Evolutionary conservation across 2,888 invertebrate genomes (phyloP).

Genomic region (Tipula confusa): DNA sequence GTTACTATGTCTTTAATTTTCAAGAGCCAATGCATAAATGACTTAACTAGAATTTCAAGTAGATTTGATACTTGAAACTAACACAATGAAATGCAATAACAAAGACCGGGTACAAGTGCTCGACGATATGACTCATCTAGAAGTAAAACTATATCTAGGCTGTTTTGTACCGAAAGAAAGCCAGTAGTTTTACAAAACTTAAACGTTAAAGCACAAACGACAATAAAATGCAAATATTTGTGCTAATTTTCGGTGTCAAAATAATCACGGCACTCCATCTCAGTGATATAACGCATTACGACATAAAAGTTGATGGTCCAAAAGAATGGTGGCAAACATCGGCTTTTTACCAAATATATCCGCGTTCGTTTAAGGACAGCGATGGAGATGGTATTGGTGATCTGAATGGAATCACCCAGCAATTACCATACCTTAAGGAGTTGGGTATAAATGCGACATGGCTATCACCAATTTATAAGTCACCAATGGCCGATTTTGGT

Average conservation of each 20-base stretch:
- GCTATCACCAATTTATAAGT: constrained; percentile 69
- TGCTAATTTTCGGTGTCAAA: background rate
- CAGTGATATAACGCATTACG: background rate
- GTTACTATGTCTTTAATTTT: too few relatives aligned
- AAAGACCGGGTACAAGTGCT: too few relatives aligned
- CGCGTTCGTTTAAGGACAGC: constrained; percentile 78
- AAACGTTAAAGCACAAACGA: background rate
- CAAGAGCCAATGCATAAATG: too few relatives aligned
- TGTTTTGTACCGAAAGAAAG: too few relatives aligned
- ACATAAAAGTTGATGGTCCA: constrained; percentile 32
- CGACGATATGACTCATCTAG: too few relatives aligned
- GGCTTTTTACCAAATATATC: constrained; percentile 80
- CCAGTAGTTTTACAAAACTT: background rate
- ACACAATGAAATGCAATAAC: too few relatives aligned
- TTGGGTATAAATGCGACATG: constrained; percentile 65
- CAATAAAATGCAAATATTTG: background rate
- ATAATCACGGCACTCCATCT: background rate
- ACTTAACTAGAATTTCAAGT: too few relatives aligned
- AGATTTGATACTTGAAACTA: too few relatives aligned
- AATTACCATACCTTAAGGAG: constrained; percentile 61
- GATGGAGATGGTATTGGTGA: constrained; percentile 83
- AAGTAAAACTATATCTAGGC: too few relatives aligned
- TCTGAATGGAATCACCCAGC: constrained; percentile 61
- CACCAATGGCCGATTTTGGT: constrained; percentile 74
- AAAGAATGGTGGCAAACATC: constrained; percentile 80